Evolutionary conservation across 1,140 invertebrate genomes (phyloP).

Genomic region (Drosophila bifasciata): DNA sequence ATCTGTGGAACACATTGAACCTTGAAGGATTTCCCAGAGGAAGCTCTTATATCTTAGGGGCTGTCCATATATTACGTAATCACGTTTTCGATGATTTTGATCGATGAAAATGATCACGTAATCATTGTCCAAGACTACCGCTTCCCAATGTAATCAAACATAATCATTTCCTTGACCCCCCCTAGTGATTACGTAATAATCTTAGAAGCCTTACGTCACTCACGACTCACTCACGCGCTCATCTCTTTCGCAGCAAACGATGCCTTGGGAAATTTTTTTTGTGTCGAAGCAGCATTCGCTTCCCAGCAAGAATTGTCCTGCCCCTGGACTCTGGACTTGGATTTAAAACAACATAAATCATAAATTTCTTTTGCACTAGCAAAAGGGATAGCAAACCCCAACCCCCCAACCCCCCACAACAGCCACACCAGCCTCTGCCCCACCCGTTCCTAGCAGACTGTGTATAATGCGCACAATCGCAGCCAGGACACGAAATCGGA

Average conservation of each 20-base stretch:
- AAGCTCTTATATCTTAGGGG: no score
- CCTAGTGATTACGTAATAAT: no score
- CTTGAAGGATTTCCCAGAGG: no score
- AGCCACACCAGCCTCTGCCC: background rate
- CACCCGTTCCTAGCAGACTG: conserved; percentile 27
- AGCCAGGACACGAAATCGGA: conserved; percentile 62
- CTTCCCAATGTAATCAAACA: no score
- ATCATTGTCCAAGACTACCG: no score
- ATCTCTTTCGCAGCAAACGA: background rate
- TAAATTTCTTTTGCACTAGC: conserved; percentile 49
- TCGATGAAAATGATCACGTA: no score
- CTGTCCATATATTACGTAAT: no score
- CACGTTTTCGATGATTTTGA: no score
- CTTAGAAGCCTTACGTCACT: no score
- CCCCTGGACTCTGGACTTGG: conserved; percentile 36
- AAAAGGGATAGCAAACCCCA: conserved; percentile 11
- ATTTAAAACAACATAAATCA: conserved; percentile 70
- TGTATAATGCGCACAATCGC: conserved; percentile 72
- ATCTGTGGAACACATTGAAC: no score
- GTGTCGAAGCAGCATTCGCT: background rate
- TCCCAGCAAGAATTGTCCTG: conserved; percentile 24
- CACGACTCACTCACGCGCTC: background rate
- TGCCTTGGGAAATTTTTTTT: conserved; percentile 38
- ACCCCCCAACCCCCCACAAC: conserved; percentile 2
- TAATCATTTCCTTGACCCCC: no score